These are phyloP conservation scores for Neotoxoptera formosana DNA, from an alignment of 1,140 invertebrate genomes.

Conservation along the genomic window DNA sequence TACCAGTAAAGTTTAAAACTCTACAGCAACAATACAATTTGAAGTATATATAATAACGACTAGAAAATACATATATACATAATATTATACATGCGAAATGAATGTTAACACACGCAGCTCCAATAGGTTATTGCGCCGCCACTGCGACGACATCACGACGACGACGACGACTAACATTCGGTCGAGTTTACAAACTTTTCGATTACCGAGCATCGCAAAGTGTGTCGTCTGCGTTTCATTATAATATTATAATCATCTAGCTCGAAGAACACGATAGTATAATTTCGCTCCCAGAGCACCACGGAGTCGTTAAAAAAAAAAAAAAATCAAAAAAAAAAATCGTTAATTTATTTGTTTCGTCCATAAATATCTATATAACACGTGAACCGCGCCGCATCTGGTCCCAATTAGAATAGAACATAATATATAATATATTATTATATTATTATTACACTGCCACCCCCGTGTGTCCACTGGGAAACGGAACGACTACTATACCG, in stretches of 20 bases:
- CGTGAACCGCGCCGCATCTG: slow-evolving; percentile 31
- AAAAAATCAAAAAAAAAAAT: slow-evolving; percentile 18
- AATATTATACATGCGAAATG: background rate
- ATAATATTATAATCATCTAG: slow-evolving; percentile 19
- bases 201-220: background rate
- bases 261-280: background rate
- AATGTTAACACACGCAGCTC: slow-evolving; percentile 9
- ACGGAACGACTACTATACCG: background rate
- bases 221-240: background rate
- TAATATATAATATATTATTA: background rate
- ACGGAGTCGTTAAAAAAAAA: background rate
- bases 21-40: background rate
- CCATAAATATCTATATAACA: slow-evolving; percentile 39
- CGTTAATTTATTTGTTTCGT: slow-evolving; percentile 43
- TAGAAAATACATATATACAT: background rate
- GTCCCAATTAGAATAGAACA: slow-evolving; percentile 42
- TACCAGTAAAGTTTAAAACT: background rate
- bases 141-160: background rate
- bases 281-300: background rate
- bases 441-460: background rate
- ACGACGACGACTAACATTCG: background rate
- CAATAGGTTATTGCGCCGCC: background rate
- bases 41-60: background rate
- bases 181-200: slow-evolving; percentile 17
- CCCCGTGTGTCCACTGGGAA: slow-evolving; percentile 36